phyloP scores from a whole-genome alignment of 2,797 vertebrate species.

The Oryzias sinensis region DNA sequence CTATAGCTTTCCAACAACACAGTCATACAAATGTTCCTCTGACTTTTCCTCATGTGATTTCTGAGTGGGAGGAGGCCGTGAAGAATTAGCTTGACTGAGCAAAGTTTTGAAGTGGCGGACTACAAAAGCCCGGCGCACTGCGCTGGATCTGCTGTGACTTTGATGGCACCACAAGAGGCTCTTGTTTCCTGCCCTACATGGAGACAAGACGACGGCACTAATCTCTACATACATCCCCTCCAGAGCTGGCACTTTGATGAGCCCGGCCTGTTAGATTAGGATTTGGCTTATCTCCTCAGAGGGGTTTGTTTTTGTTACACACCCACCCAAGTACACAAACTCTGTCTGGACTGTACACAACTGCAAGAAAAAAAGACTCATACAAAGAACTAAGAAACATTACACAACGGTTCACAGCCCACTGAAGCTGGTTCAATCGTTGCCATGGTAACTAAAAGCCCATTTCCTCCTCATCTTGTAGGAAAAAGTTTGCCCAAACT shows the following conservation, averaged over 20 bases:
- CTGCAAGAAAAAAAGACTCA: not conserved
- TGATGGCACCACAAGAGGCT: conserved; percentile 58
- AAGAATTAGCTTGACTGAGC: no score
- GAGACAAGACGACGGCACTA: conserved; percentile 44
- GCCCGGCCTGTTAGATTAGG: conserved; percentile 51
- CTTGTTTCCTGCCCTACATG: conserved; percentile 53
- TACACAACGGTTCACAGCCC: not conserved
- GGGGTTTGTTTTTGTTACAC: conserved; percentile 33
- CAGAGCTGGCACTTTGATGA: conserved; percentile 65
- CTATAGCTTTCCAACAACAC: no score
- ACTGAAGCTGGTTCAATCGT: conserved; percentile 34
- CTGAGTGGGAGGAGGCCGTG: no score
- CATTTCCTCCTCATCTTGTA: not conserved
- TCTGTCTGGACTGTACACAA: not conserved
- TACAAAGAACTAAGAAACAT: not conserved
- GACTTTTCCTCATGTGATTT: no score
- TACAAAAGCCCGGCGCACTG: no score
- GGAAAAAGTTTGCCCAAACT: no score
- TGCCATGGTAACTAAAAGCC: conserved; percentile 55
- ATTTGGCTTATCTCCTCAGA: conserved; percentile 57
- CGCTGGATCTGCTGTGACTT: conserved; percentile 38
- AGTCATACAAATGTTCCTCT: no score
- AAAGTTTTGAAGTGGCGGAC: no score
- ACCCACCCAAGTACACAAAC: conserved; percentile 14
- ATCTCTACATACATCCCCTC: conserved; percentile 58